Base-by-base conservation (phyloP, 2,888 invertebrate species). In the Frankliniella intonsa region DNA sequence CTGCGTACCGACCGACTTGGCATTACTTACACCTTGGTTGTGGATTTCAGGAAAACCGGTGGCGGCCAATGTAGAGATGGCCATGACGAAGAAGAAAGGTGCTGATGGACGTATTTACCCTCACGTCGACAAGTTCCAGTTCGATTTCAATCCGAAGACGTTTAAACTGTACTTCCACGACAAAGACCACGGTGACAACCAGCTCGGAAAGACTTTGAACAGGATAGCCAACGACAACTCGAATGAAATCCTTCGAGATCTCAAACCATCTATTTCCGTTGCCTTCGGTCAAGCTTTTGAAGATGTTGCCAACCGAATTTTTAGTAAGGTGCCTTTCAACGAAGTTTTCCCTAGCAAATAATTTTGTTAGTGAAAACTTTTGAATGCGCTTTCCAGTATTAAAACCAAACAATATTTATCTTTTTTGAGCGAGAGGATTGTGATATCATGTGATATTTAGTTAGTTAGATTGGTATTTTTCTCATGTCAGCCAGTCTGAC, bases 151-250 rank as follows among this genome's bases (percentile, higher is more conserved):
- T 17, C 65, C 17, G 17, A 65, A 65, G n/a, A 65, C 65, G 1
- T 65, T 65, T n/a, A 65, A 17, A 9, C 65, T 65, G 19, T 19
- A 65, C n/a, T 65, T 65, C n/a, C n/a, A n/a, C 19, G 65, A 65
- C n/a, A 65, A 65, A 7, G n/a, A 65, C 17, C 17, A n/a, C n/a
- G 65, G 65, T n/a, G 65, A n/a, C 65, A n/a, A 17, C 19, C 19
- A 17, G 17, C 65, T 65, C 9, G 65, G 65, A 9, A 7, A 3
- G 19, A 65, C 65, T n/a, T 19, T 65, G 19, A 65, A 65, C 8
- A 65, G 65, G 65, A 65, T 65, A 9, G 65, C 65, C n/a, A 65
- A 65, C n/a, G 65, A 65, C n/a, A 65, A 65, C 65, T 65, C 65
- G 8, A 17, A n/a, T 9, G 65, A 65, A n/a, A 65, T 65, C 65